Base-by-base conservation (phyloP, 2,797 vertebrate genomes). In the Gouania willdenowi region DNA sequence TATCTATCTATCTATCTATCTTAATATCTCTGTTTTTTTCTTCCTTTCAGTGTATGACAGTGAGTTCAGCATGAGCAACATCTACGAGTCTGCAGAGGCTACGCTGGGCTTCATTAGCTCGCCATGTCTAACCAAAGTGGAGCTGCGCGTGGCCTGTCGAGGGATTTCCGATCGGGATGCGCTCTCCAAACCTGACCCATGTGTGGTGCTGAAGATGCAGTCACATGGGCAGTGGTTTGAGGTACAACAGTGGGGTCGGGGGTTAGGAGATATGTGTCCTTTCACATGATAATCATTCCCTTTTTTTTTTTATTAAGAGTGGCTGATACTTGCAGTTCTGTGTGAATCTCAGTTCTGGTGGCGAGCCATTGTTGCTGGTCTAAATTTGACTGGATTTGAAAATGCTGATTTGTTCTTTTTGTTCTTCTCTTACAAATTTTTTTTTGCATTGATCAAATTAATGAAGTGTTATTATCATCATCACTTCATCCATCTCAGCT, bases 211-310 rank as follows among this genome's bases (percentile, higher is more conserved):
- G 46, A 98, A 99, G 87, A 95, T 99, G 96, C 96, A 99, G 83
- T 98, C 95, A 0, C 96, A 99, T 0, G 95, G 96, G 24, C 96
- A 99, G 66, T 99, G 96, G 96, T 96, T 98, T 44, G 96, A 99
- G 94, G 96, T 98, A 89, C 10, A 3, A 42, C 35, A 30, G 38
- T 12, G 9, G 12, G 23, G 20, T 8, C 3, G 5, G n/a, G n/a
- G n/a, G n/a, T n/a, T n/a, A 1, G 30, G 5, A 21, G 32, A 37
- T 22, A 21, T 20, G 27, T 24, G 36, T 48, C n/a, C 16, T 39
- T 30, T 44, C 19, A 24, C 10, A 4, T 18, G 12, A 20, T 18
- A 30, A 2, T 29, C 10, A 50, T 25, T 57, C 6, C 17, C 13
- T 17, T 11, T 8, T 20, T 41, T 36, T 12, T 31, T 15, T 24